A percentile compares a stretch with the other conserved stretches of the same genome.
Evolutionary conservation across 2,797 vertebrate species (phyloP).

Genomic region (Anguilla megastoma): DNA sequence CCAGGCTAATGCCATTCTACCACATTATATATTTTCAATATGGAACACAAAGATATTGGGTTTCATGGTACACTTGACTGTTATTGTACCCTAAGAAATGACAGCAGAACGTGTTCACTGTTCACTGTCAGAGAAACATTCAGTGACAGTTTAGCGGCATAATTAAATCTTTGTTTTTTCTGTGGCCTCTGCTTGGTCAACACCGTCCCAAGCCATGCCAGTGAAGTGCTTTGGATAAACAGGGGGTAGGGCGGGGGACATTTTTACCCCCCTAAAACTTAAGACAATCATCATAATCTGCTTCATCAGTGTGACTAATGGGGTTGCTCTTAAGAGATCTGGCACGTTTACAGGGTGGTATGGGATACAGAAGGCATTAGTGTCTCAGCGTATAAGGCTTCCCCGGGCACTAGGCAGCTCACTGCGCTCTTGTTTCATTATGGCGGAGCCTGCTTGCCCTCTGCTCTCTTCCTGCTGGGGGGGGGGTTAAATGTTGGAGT

Average conservation of each 20-base stretch:
- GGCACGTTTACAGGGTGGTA: conserved; percentile 80
- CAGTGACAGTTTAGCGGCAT: not conserved
- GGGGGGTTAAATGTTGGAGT: conserved; percentile 93
- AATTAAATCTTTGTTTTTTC: not conserved
- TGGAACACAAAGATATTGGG: not conserved
- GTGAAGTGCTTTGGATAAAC: not conserved
- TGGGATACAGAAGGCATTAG: conserved; percentile 73
- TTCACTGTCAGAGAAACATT: not conserved
- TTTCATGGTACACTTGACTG: not conserved
- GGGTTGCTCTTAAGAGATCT: conserved; percentile 73
- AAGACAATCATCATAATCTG: conserved; percentile 53
- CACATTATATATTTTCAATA: not conserved
- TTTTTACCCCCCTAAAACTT: conserved; percentile 40
- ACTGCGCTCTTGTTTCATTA: conserved; percentile 86
- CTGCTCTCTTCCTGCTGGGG: conserved; percentile 83
- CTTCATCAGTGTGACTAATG: conserved; percentile 79
- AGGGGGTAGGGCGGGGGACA: conserved; percentile 18
- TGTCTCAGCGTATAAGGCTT: conserved; percentile 81
- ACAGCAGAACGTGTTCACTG: not conserved
- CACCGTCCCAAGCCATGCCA: not conserved
- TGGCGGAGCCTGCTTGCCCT: conserved; percentile 85
- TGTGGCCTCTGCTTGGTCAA: not conserved
- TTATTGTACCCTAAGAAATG: not conserved
- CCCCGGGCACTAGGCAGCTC: conserved; percentile 72
- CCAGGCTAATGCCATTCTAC: not conserved